phyloP scores from a whole-genome alignment of 2,797 vertebrate species.

The Sebastiscus albofasciatus region DNA sequence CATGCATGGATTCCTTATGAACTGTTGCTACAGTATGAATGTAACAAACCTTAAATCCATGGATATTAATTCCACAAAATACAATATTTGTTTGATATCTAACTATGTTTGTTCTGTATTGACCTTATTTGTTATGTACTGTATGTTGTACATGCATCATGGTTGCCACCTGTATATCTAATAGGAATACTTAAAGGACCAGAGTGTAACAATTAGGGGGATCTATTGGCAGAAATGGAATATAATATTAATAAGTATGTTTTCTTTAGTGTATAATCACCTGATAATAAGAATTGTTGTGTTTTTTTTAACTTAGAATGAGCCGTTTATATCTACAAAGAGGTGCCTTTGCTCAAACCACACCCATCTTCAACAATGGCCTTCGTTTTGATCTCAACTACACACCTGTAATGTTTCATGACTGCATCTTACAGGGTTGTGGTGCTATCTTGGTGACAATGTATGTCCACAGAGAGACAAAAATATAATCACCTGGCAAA shows the following conservation, averaged over 20 bases:
- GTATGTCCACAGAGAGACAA: background rate
- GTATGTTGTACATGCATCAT: background rate
- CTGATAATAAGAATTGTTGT: too few relatives aligned
- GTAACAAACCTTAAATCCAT: background rate
- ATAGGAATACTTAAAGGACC: background rate
- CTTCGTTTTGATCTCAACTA: background rate
- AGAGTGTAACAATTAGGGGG: too few relatives aligned
- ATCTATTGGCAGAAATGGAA: too few relatives aligned
- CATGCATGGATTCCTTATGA: background rate
- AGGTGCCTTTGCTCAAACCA: background rate
- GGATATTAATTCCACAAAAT: background rate
- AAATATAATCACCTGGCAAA: background rate
- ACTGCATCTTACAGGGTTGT: background rate
- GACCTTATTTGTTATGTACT: background rate
- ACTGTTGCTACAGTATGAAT: background rate
- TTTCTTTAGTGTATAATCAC: too few relatives aligned
- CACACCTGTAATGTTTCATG: background rate
- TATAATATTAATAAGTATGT: too few relatives aligned
- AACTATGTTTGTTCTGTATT: background rate
- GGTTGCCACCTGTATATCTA: background rate
- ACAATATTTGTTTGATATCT: background rate
- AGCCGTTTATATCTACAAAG: too few relatives aligned
- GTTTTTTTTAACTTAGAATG: too few relatives aligned
- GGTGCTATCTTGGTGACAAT: background rate
- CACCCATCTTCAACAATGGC: background rate